These are phyloP conservation scores for Pseudorhiza aurosa DNA, from an alignment of 30 jellyfish, hydroid and myxozoan genomes.

Conservation along the genomic window DNA sequence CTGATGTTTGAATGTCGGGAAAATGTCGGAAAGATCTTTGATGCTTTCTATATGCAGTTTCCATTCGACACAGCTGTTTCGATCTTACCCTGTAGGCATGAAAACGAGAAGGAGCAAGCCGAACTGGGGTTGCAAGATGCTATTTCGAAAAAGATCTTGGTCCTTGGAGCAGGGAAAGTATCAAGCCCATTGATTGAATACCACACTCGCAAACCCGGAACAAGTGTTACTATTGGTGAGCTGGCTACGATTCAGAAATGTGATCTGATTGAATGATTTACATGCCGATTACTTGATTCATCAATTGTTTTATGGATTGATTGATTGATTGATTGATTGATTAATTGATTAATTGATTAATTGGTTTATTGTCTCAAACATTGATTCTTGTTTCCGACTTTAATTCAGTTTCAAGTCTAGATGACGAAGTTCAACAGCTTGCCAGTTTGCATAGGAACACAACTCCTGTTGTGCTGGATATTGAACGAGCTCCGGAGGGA, in stretches of 20 bases:
- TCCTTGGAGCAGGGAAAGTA: conserved; percentile 96
- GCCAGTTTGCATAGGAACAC: conserved; percentile 66
- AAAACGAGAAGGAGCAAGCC: conserved; percentile 58
- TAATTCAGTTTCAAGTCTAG: conserved; percentile 68
- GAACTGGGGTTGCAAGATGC: conserved; percentile 31
- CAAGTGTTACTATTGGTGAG: conserved; percentile 85
- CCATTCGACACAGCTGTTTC: too few relatives aligned
- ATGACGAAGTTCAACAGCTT: conserved; percentile 74
- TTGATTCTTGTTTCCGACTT: too few relatives aligned
- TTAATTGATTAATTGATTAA: too few relatives aligned
- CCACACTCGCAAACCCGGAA: conserved; percentile 71
- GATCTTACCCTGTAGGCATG: conserved; percentile 61
- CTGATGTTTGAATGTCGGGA: too few relatives aligned
- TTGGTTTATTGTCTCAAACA: too few relatives aligned
- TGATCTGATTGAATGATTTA: too few relatives aligned
- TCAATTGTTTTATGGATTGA: too few relatives aligned
- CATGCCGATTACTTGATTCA: too few relatives aligned
- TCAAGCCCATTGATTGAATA: conserved; percentile 90
- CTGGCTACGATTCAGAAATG: too few relatives aligned
- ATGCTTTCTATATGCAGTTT: too few relatives aligned
- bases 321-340: too few relatives aligned
- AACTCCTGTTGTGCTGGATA: conserved; percentile 76
- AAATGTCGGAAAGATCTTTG: too few relatives aligned
- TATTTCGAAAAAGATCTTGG: conserved; percentile 51
- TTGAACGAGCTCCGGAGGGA: conserved; percentile 60